These are phyloP conservation scores for Sapayoa aenigma DNA, from an alignment of 2,113 vertebrate genomes.

Conservation along the genomic window DNA sequence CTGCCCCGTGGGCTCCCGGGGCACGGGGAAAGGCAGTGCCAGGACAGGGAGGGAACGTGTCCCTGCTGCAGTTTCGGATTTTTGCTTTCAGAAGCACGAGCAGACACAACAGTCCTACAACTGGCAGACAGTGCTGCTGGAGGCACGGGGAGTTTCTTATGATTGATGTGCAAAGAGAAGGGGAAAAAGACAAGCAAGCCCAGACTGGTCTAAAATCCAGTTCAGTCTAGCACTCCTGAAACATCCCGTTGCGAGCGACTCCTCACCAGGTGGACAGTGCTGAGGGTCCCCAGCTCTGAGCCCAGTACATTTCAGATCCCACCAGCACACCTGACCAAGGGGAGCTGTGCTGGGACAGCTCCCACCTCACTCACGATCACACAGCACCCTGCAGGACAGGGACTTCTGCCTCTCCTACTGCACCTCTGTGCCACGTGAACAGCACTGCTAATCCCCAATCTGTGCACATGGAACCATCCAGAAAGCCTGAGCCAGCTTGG, in stretches of 20 bases:
- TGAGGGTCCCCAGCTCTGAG: background rate
- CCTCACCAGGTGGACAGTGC: background rate
- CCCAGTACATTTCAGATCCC: background rate
- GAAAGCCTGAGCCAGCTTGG: background rate
- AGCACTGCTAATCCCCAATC: background rate
- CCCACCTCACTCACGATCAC: fast-evolving
- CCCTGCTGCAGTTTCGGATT: background rate
- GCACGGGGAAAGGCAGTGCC: too few relatives aligned
- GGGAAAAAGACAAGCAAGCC: background rate
- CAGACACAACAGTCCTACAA: background rate
- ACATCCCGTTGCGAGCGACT: background rate
- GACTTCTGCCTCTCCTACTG: background rate
- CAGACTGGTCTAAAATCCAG: background rate
- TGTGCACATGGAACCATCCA: background rate
- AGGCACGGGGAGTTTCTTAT: too few relatives aligned
- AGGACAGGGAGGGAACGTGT: background rate
- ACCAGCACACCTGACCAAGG: background rate
- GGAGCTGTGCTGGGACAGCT: background rate
- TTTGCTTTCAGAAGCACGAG: background rate
- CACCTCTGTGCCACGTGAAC: fast-evolving
- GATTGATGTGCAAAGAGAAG: background rate
- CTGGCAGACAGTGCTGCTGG: too few relatives aligned
- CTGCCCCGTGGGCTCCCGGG: too few relatives aligned
- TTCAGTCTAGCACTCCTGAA: background rate
- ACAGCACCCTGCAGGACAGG: background rate